Base-by-base conservation (phyloP, 2,113 vertebrate genomes). In the Notiomystis cincta region DNA sequence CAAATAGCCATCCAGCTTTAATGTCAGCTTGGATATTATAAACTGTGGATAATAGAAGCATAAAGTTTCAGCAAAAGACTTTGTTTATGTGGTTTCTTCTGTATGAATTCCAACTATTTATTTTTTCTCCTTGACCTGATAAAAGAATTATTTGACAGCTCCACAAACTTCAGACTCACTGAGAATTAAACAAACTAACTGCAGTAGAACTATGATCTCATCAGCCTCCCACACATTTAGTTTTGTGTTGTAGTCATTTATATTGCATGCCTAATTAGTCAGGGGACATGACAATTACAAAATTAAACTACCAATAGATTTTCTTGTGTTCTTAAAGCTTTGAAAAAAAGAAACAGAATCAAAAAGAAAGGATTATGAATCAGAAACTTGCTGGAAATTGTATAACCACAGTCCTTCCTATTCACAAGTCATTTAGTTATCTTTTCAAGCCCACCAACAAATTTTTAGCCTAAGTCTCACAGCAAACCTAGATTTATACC, bases 241-340 rank as follows among this genome's bases (percentile, higher is more conserved):
- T 95, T 94, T 93, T 93, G 76, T 93, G 87, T 81, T 95, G 72
- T 53, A 82, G 88, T 96, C 77, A 77, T 95, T 96, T 92, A 84
- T 94, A 92, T 76, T 78, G 81, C 83, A 96, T 94, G 89, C 69
- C 51, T 96, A 95, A 97, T 95, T 95, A 96, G 89, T 92, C 45
- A 7, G 38, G 79, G 91, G 90, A 95, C 40, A 72, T 79, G 82
- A 91, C 60, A 95, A 82, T 93, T 93, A 94, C 76, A 89, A 93
- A 95, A 82, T 53, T 84, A 92, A 93, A 82, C 81, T 81, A 89
- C 51, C 58, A 91, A 61, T 89, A 92, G 85, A 71, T 75, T 86
- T 94, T 90, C 12, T 65, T 79, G 22, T 40, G 69, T 93, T 90
- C 61, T 77, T 70, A 66, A 70, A 62, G 66, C 51, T 90, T 40